phyloP scores from a whole-genome alignment of 2,797 vertebrate species.

The Tenualosa thibaudeaui region DNA sequence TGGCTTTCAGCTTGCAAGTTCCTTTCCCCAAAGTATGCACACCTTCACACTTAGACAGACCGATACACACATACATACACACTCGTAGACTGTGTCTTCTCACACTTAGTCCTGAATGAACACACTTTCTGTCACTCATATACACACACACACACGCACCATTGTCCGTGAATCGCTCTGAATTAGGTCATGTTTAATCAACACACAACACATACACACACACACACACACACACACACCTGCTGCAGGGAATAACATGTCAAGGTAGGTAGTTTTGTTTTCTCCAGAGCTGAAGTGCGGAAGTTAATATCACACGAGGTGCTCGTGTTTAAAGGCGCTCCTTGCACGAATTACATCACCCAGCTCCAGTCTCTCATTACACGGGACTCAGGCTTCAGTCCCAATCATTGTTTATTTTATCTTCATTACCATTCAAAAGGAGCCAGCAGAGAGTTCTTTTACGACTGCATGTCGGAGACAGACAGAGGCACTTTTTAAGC shows the following conservation, averaged over 20 bases:
- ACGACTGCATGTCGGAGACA: background rate
- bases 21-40: background rate
- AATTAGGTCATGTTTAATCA: constrained; percentile 41
- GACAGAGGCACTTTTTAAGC: background rate
- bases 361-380: background rate
- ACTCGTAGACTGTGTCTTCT: background rate
- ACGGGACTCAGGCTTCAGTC: background rate
- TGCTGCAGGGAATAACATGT: background rate
- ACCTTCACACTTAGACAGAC: background rate
- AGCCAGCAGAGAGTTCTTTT: background rate
- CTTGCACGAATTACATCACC: background rate
- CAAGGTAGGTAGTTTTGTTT: background rate
- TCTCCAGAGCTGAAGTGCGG: background rate
- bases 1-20: too few relatives aligned
- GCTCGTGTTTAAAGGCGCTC: background rate
- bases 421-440: background rate
- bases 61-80: background rate
- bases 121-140: background rate
- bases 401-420: background rate
- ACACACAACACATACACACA: constrained; percentile 34
- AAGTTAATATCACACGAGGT: background rate
- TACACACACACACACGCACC: constrained; percentile 35
- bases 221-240: background rate
- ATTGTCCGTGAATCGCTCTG: constrained; percentile 22
- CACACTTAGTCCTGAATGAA: too few relatives aligned